A percentile compares a stretch with the other conserved stretches of the same genome.
Conservation (phyloP, 2,888 invertebrate species). For the Temnothorax unifasciatus region DNA sequence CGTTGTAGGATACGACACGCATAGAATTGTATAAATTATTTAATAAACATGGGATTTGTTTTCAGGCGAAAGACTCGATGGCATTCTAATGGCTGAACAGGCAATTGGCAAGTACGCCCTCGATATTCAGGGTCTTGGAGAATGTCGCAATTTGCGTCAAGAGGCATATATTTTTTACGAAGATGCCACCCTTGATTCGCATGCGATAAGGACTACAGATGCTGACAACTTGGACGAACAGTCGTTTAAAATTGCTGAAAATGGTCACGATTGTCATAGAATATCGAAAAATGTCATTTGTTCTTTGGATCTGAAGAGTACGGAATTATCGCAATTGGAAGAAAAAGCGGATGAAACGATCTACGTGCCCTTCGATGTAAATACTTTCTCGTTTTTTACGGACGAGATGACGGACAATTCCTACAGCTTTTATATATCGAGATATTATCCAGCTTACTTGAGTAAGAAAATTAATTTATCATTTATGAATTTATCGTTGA, state of each 20-base stretch:
- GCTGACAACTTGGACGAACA: conserved; percentile 16
- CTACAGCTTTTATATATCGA: conserved; percentile 87
- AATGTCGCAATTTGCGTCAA: conserved; percentile 86
- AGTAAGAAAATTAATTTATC: conserved; percentile 81
- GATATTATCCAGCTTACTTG: conserved; percentile 87
- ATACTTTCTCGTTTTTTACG: conserved; percentile 82
- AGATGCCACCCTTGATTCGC: conserved; percentile 71
- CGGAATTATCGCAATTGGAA: not conserved
- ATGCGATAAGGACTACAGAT: conserved; percentile 29
- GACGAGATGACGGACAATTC: conserved; percentile 87
- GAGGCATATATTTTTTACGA: conserved; percentile 87
- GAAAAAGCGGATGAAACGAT: conserved; percentile 81
- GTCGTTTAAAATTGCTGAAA: conserved; percentile 52
- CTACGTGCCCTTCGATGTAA: conserved; percentile 87
- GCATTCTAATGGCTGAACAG: conserved; percentile 87
- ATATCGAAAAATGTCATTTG: conserved; percentile 70
- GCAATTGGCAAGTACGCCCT: conserved; percentile 88
- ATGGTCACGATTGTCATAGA: conserved; percentile 70
- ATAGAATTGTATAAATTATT: conserved; percentile 1
- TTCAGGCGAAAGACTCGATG: conserved; percentile 89
- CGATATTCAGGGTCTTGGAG: conserved; percentile 87
- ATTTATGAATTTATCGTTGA: not conserved
- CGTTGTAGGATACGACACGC: not conserved
- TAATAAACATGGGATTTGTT: conserved; percentile 64
- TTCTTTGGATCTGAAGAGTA: conserved; percentile 71